Evolutionary conservation across 2,797 vertebrate species (phyloP).

Genomic region (Enteromius mattozi): DNA sequence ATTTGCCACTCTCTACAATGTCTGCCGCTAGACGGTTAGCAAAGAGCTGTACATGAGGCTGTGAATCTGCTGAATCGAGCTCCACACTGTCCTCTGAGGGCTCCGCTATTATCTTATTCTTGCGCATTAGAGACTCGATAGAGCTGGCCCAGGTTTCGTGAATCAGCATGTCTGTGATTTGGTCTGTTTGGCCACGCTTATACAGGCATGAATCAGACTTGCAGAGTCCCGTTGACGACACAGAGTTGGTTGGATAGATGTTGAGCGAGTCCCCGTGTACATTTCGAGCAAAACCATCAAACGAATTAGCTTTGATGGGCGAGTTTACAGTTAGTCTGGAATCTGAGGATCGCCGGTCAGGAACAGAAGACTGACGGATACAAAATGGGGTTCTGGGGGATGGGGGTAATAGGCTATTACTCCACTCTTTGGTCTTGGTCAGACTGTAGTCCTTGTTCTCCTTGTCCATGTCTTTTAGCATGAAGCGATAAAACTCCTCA

Average conservation of each 20-base stretch:
- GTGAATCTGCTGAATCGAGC: conserved; percentile 75
- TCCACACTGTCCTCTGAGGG: conserved; percentile 77
- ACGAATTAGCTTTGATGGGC: conserved; percentile 94
- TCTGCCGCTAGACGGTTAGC: conserved; percentile 83
- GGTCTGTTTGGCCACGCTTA: conserved; percentile 86
- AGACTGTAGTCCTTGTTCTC: conserved; percentile 85
- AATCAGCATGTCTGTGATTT: conserved; percentile 93
- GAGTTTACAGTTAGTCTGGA: conserved; percentile 87
- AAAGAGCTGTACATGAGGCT: conserved; percentile 81
- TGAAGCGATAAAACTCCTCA: conserved; percentile 96
- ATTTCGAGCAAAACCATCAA: conserved; percentile 90
- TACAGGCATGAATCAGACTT: conserved; percentile 98
- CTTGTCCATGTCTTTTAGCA: conserved; percentile 92
- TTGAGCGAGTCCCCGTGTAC: conserved; percentile 83
- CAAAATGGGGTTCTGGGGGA: conserved; percentile 85
- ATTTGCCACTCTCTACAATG: conserved; percentile 84
- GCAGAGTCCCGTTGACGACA: conserved; percentile 86
- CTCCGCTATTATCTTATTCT: conserved; percentile 94
- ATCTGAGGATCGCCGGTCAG: conserved; percentile 86
- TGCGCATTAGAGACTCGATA: conserved; percentile 95
- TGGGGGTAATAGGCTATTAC: conserved; percentile 83
- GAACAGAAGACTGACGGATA: conserved; percentile 91
- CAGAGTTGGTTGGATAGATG: conserved; percentile 79
- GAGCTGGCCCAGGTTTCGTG: conserved; percentile 96
- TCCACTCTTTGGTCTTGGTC: conserved; percentile 88